Conservation (phyloP, 2,113 vertebrate species). For the Terrapene triunguis region DNA sequence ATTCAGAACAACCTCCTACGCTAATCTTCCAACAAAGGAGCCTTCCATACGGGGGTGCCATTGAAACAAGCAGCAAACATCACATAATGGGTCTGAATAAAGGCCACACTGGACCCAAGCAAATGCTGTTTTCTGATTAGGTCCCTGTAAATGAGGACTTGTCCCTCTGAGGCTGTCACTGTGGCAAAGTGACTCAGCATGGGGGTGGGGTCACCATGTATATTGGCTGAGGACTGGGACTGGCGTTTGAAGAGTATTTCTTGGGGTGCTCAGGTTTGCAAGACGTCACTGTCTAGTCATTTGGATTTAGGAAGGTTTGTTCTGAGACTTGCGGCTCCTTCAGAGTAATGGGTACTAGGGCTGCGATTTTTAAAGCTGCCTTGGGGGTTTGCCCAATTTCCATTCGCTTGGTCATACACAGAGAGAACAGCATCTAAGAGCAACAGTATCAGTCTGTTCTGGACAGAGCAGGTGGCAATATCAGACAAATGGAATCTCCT, state of each 20-base stretch:
- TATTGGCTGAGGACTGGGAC: neutral
- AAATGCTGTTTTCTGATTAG: neutral
- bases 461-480: neutral
- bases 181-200: neutral
- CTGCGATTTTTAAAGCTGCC: neutral
- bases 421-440: neutral
- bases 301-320: neutral
- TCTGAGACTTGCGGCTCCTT: neutral
- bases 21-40: neutral
- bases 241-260: constrained; percentile 18
- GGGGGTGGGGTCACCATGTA: neutral
- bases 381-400: neutral
- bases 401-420: neutral
- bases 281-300: neutral
- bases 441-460: neutral
- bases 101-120: neutral
- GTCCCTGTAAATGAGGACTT: neutral
- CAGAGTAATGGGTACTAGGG: neutral
- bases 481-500: neutral
- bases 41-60: neutral
- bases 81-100: neutral
- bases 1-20: neutral
- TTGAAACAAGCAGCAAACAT: neutral
- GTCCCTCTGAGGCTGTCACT: neutral
- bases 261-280: neutral